Evolutionary conservation across 2,797 vertebrate genomes (phyloP).

Genomic region (Liasis olivaceus): DNA sequence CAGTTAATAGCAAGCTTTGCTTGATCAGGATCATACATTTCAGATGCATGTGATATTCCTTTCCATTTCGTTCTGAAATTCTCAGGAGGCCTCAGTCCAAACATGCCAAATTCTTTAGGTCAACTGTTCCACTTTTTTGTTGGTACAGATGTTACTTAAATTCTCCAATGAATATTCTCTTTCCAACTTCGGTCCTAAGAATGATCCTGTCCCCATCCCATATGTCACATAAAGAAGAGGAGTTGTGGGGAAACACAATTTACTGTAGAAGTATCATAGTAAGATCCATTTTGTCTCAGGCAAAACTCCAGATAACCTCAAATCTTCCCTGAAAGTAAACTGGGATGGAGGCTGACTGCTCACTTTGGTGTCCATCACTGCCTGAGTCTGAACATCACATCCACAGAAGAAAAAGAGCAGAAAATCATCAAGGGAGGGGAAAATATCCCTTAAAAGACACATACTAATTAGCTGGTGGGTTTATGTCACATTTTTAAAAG

Average conservation of each 20-base stretch:
- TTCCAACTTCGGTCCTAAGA: too few species aligned
- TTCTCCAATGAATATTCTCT: not conserved
- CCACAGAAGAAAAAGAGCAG: not conserved
- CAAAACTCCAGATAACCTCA: not conserved
- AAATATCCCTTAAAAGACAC: not conserved
- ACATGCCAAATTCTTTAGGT: not conserved
- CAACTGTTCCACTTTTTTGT: not conserved
- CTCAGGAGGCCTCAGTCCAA: not conserved
- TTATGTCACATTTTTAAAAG: not conserved
- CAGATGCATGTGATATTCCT: not conserved
- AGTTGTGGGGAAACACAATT: too few species aligned
- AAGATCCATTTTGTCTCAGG: not conserved
- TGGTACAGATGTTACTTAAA: not conserved
- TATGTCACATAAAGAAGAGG: too few species aligned
- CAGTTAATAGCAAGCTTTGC: not conserved
- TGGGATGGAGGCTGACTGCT: not conserved
- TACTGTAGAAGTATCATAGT: not conserved
- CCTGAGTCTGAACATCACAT: not conserved
- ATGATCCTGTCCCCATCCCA: too few species aligned
- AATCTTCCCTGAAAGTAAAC: not conserved
- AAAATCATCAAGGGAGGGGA: not conserved
- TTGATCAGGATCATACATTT: not conserved
- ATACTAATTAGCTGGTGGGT: not conserved
- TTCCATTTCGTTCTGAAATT: not conserved
- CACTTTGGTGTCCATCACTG: not conserved